These are phyloP conservation scores for Margaritifera margaritifera DNA, from an alignment of 2,888 invertebrate species.

Conservation along the genomic window DNA sequence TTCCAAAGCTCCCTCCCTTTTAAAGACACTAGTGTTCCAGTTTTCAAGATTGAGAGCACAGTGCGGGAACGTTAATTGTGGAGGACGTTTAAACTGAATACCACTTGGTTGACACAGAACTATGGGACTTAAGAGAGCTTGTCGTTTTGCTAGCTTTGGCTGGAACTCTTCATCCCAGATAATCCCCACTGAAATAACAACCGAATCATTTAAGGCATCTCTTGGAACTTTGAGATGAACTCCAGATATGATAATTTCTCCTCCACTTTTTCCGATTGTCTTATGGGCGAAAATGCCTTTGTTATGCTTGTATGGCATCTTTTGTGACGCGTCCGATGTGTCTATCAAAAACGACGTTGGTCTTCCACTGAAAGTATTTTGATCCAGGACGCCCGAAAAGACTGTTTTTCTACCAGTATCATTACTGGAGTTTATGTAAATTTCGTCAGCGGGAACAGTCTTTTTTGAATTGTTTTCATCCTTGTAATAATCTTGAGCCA, in stretches of 20 bases:
- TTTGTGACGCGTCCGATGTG: not conserved
- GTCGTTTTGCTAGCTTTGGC: constrained; percentile 28
- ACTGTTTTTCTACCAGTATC: not conserved
- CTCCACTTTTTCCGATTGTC: constrained; percentile 32
- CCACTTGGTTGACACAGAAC: constrained; percentile 45
- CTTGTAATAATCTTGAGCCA: constrained; percentile 30
- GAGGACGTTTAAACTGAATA: constrained; percentile 35
- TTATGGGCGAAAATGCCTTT: constrained; percentile 42
- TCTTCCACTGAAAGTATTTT: constrained; percentile 8
- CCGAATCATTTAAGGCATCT: constrained; percentile 27
- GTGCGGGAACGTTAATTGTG: constrained; percentile 43
- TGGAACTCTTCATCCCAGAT: constrained; percentile 33
- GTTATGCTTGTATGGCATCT: constrained; percentile 6
- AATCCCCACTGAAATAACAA: constrained; percentile 35
- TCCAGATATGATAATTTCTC: constrained; percentile 31
- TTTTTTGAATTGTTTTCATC: constrained; percentile 10
- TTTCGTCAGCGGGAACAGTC: constrained; percentile 25
- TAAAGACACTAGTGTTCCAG: constrained; percentile 36
- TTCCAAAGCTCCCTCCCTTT: constrained; percentile 23
- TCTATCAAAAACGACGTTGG: constrained; percentile 34
- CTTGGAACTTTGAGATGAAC: constrained; percentile 36
- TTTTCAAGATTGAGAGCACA: constrained; percentile 34
- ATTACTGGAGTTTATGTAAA: constrained; percentile 21
- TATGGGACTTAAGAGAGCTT: constrained; percentile 41
- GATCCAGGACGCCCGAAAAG: too few relatives aligned